Evolutionary conservation across 2,888 invertebrate species (phyloP), one percentile per base, ranked within the genome.

Genomic region (Gymnocheta viridis): DNA sequence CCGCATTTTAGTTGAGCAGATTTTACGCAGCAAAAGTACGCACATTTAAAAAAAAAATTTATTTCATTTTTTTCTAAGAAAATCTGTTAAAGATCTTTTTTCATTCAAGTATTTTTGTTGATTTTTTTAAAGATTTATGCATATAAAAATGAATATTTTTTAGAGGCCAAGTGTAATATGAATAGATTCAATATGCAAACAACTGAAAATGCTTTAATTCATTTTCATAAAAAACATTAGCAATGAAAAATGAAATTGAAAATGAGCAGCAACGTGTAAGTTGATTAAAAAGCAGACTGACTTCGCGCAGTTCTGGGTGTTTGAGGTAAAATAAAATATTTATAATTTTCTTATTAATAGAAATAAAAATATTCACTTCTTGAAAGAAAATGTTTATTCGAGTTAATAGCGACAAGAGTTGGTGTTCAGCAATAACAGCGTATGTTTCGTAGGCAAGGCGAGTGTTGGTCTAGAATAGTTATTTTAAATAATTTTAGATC

Each of bases 151-250:
- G 17, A 49, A 72, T 64, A 77, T 41, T 70, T 47, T 86, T 86
- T 89, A 90, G 88, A 90, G 90, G 90, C 90, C 90, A 90, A 90
- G 91, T 90, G 91, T 91, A 90, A 90, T 89, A 89, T 90, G 88
- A 90, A 91, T 90, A 89, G 88, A 87, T 86, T 87, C 49, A 24
- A 69, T 79, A 60, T 44, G 51, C 32, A 69, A 77, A 78, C 86
- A 87, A 88, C 86, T 82, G n/a, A 64, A 64, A 86, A 54, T 73
- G 62, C 19, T 35, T 27, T 24, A 56, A 44, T 35, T 17, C 4
- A 64, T 54, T 35, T 47, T 66, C 17, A 38, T n/a, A 72, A 17
- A 51, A 70, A 54, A 62, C 27, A n/a, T 70, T 67, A 84, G 6
- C 12, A 49, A 47, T 2, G 10, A 76, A 38, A 70, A 29, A 56